Evolutionary conservation across 2,888 invertebrate species (phyloP), one percentile per base, ranked within the genome.

Genomic region (Lasioglossum malachurum): DNA sequence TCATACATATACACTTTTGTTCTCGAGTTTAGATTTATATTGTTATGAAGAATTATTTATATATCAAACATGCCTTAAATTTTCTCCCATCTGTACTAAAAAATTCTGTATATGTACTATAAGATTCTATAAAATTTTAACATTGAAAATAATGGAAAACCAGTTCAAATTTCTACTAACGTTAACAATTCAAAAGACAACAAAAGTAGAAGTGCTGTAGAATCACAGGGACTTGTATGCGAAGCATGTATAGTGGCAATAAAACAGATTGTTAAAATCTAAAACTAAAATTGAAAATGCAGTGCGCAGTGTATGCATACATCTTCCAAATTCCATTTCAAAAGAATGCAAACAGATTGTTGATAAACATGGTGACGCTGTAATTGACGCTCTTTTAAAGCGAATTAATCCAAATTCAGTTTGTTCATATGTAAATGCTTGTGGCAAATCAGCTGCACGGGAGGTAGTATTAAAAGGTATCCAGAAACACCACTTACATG

Each of bases 231-330:
- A 4, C 5, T 16, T 64, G 1, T 0, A 31, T 99, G 98, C 94
- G 97, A 97, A 5, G 96, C 98, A 12, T 98, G 98, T 93, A 97
- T 98, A 95, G 96, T 97, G 0, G 96, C 97, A 0, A 96, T 98
- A 82, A 14, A 16, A 16, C 96, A 57, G 97, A 93, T 96, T 97
- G 1, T 96, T 98, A 82, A 96, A 96, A 83, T 96, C 97, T 2
- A 97, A 97, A 93, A 96, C 96, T 73, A 96, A 97, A 92, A 96
- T 98, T 82, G 97, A 97, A 75, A 96, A 97, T 91, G 94, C 97
- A 41, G 95, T 97, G 0, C 96, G 97, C 92, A 97, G 97, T 94
- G 96, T 97, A 0, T 99, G 99, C 95, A 96, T 96, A 53, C 96
- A 97, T 91, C 94, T 98, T 27, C 8, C 53, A 53, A 14, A 60